Percentiles rank a stretch among this genome's conserved stretches.
Conservation (phyloP, 2,797 vertebrate genomes). For the Pseudocheirus occidentalis region DNA sequence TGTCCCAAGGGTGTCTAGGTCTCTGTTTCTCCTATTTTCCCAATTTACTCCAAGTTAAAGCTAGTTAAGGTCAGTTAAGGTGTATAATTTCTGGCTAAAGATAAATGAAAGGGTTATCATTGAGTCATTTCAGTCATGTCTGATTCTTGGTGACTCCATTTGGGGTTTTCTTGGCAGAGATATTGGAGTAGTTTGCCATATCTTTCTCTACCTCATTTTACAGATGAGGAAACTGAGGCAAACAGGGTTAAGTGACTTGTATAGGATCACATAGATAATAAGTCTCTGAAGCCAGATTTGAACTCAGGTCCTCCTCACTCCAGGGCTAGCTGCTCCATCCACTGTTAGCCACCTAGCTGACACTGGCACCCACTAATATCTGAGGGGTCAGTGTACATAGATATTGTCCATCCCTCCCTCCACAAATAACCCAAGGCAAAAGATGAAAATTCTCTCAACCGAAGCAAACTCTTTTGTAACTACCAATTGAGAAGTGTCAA, state of each 20-base stretch:
- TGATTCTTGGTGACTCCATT: too few relatives aligned
- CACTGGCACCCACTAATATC: not conserved
- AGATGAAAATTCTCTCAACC: constrained; percentile 1
- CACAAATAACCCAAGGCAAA: constrained; percentile 13
- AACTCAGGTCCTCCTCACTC: not conserved
- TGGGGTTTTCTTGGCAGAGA: not conserved
- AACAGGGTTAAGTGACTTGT: not conserved
- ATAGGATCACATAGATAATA: not conserved
- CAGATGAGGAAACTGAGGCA: not conserved
- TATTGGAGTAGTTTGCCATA: not conserved
- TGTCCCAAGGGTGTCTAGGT: not conserved
- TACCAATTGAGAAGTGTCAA: not conserved
- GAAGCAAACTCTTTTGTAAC: constrained; percentile 4
- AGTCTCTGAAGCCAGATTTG: not conserved
- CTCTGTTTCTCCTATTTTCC: not conserved
- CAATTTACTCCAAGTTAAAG: not conserved
- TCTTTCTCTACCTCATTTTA: not conserved
- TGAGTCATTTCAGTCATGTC: too few relatives aligned
- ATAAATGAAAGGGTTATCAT: not conserved
- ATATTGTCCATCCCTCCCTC: not conserved
- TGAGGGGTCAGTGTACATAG: constrained; percentile 26
- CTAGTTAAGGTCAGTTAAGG: not conserved
- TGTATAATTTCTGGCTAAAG: not conserved
- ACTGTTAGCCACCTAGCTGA: not conserved
- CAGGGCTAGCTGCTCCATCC: not conserved